Percentiles rank a stretch among this genome's conserved stretches.
phyloP scores from a whole-genome alignment of 2,888 invertebrate species.

The Metellina segmentata region DNA sequence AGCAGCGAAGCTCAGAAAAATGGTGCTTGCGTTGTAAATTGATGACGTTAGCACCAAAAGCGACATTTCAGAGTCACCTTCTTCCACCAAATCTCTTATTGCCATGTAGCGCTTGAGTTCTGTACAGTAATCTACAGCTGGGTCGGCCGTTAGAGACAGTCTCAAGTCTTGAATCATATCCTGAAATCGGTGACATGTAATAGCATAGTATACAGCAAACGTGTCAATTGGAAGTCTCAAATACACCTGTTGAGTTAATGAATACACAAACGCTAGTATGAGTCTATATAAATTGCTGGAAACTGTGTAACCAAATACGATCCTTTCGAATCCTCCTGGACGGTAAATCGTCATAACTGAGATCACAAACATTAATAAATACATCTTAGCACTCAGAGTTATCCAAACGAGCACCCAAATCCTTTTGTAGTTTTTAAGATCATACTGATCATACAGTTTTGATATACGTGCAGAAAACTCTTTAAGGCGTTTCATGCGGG shows the following conservation, averaged over 20 bases:
- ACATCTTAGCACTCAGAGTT: too few species aligned
- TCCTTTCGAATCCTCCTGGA: neutral
- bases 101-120: neutral
- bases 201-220: neutral
- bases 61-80: neutral
- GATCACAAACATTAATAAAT: too few species aligned
- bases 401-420: too few species aligned
- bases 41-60: constrained; percentile 10
- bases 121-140: neutral
- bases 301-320: neutral
- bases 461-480: too few species aligned
- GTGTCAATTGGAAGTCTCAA: neutral
- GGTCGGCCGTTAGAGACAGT: too few species aligned
- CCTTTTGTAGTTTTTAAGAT: too few species aligned
- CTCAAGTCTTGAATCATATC: too few species aligned
- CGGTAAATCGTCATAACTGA: too few species aligned
- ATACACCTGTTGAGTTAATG: neutral
- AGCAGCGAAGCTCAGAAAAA: constrained; percentile 10
- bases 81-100: neutral
- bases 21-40: constrained; percentile 4
- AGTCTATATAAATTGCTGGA: neutral
- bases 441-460: too few species aligned
- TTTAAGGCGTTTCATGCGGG: too few species aligned
- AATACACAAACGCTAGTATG: neutral
- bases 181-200: too few species aligned